Base-by-base conservation (phyloP, 2,113 vertebrate genomes). In the Anseranas semipalmata region DNA sequence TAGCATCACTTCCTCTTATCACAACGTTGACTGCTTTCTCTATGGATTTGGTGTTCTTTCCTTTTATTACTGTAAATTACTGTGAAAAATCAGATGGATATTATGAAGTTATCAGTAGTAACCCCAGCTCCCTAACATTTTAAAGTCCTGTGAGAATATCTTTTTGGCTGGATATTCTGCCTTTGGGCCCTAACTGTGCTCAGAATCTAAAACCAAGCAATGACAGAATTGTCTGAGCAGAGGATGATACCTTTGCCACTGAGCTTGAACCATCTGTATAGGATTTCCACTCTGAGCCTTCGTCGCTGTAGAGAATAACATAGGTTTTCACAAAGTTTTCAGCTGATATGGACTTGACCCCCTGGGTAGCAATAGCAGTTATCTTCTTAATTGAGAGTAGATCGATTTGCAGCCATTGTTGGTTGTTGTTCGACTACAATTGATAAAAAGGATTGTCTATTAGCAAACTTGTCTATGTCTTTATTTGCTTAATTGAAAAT, bases 331-430 rank as follows among this genome's bases (percentile, higher is more conserved):
- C 98, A 30, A 98, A 99, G 98, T 98, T 98, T 95, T 99, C 98
- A 35, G 77, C 87, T 30, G 97, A 88, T 35, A 99, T 2, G 14
- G 98, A 98, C 53, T 97, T 99, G 90, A 98, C 98, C 4, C 99
- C 99, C 93, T 99, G 99, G 0, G 98, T 99, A 63, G 98, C 70
- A 45, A 99, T 98, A 2, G 98, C 99, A 59, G 99, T 99, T 96
- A 99, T 98, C 97, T 99, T 99, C 97, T 98, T 99, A 27, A 98
- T 45, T 27, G 98, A 91, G 53, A 98, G 98, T 59, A 99, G 97
- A 87, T 99, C 98, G 50, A 99, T 98, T 97, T 99, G 99, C 52
- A 99, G 98, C 99, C 99, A 99, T 95, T 99, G 99, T 10, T 98
- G 92, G 81, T 98, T 97, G 97, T 99, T 97, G 70, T 97, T 98